Evolutionary conservation across 2,888 invertebrate genomes (phyloP), one percentile per base, ranked within the genome.

Genomic region (Isoperla grammatica): DNA sequence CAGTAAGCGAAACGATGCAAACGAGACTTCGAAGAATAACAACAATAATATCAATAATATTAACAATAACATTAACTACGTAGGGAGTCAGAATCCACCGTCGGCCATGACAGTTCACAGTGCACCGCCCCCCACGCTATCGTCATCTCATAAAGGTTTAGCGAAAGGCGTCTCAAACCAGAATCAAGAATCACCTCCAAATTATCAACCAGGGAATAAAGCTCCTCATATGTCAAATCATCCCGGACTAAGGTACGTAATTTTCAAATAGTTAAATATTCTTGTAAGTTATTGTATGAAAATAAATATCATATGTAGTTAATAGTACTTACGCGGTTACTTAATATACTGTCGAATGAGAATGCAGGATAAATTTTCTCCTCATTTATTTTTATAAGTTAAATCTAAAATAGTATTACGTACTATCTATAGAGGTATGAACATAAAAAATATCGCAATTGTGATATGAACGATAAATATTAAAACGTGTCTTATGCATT

Each of bases 81-180:
- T 60, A 11, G 43, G 39, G 15, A 48, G 13, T 22, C 45, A 43
- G 22, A 40, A 43, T 29, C 45, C 15, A 40, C 20, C 23, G 17
- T 37, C 45, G 22, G 53, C 49, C n/a, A 53, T 40, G 60, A 43
- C 39, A 29, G 56, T 56, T 5, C 20, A 42, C 12, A 43, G 45
- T 56, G 56, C 57, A 6, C 65, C 63, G 2, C 54, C 61, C 8
- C 57, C 65, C 1, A 59, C 63, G 13, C 48, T 80, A 77, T 79
- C 80, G 13, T 79, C 81, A 67, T 79, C 82, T 55, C 84, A 82
- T 68, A 84, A 84, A 71, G 84, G 84, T 70, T 76, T 84, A 64
- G 84, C 84, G 17, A 84, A 53, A 17, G 45, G 45, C 63, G 55
- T 64, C 63, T 63, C 65, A 3, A 66, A 65, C 49, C 65, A 66